Conservation (phyloP, 1,140 invertebrate species). For the Trichonephila inaurata region DNA sequence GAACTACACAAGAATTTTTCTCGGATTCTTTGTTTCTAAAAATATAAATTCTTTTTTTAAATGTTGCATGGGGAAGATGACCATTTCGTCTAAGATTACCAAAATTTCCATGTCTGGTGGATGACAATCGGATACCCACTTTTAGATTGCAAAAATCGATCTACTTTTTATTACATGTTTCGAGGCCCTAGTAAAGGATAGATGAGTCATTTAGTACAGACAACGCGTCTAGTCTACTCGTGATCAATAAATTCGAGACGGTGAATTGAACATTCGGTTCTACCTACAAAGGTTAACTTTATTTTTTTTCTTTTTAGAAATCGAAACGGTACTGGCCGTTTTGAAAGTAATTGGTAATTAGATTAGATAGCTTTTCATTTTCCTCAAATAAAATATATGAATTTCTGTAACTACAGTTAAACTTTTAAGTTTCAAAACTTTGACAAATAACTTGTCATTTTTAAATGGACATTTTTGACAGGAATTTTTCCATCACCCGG, state of each 20-base stretch:
- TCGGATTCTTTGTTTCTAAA: no score
- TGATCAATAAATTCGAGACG: slow-evolving; percentile 15
- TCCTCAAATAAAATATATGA: no score
- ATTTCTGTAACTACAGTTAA: no score
- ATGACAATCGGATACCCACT: background rate
- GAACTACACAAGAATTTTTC: no score
- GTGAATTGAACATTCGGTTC: slow-evolving; percentile 2
- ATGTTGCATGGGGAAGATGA: no score
- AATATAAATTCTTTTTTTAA: no score
- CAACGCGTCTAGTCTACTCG: background rate
- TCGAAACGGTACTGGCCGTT: background rate
- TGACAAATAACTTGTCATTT: no score
- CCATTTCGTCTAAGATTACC: background rate
- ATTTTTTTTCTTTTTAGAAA: background rate
- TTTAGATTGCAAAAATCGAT: slow-evolving; percentile 4
- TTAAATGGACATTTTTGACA: no score
- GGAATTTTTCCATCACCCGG: no score
- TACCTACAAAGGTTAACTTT: background rate
- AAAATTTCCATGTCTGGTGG: background rate
- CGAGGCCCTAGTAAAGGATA: background rate
- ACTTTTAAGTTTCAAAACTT: no score
- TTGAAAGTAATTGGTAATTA: background rate
- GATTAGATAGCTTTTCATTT: background rate
- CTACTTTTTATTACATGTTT: background rate
- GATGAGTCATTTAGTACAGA: slow-evolving; percentile 35